phyloP scores from a whole-genome alignment of 2,888 invertebrate species.

The Sphaerophoria rueppellii region DNA sequence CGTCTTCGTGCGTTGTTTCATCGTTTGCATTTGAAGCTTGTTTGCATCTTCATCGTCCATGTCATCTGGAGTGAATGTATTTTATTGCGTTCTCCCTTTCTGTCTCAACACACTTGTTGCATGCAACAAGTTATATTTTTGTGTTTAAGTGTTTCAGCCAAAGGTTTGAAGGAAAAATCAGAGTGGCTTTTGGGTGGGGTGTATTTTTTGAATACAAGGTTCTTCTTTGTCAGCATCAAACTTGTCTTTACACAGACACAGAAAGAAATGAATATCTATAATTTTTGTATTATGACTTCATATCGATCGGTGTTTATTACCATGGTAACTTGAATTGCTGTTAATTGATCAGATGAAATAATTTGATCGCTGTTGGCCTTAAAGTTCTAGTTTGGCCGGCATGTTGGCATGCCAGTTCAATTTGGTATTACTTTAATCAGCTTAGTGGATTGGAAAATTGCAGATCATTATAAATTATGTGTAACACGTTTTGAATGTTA shows the following conservation, averaged over 20 bases:
- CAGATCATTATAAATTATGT: neutral
- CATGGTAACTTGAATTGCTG: conserved; percentile 36
- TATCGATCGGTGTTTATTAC: conserved; percentile 11
- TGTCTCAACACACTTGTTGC: conserved; percentile 18
- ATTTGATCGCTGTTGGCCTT: conserved; percentile 41
- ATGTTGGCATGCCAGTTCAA: conserved; percentile 15
- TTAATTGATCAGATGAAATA: conserved; percentile 48
- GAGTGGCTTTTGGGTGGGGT: conserved; percentile 37
- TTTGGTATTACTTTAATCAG: conserved; percentile 1
- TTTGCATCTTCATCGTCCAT: conserved; percentile 19
- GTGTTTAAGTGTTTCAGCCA: neutral
- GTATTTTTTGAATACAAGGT: conserved; percentile 36
- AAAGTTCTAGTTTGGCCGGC: conserved; percentile 20
- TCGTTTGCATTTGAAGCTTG: conserved; percentile 46
- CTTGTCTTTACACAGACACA: conserved; percentile 19
- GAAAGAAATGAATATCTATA: neutral
- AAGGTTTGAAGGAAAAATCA: neutral
- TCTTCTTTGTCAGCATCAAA: conserved; percentile 64
- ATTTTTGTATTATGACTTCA: conserved; percentile 46
- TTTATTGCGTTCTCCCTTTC: neutral
- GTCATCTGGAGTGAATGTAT: conserved; percentile 48
- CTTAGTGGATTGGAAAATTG: conserved; percentile 14
- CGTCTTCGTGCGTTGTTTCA: no score
- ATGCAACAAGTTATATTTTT: conserved; percentile 3
- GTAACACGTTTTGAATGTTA: conserved; percentile 3